Evolutionary conservation across 1,140 invertebrate species (phyloP).

Genomic region (Drepana arcuata): DNA sequence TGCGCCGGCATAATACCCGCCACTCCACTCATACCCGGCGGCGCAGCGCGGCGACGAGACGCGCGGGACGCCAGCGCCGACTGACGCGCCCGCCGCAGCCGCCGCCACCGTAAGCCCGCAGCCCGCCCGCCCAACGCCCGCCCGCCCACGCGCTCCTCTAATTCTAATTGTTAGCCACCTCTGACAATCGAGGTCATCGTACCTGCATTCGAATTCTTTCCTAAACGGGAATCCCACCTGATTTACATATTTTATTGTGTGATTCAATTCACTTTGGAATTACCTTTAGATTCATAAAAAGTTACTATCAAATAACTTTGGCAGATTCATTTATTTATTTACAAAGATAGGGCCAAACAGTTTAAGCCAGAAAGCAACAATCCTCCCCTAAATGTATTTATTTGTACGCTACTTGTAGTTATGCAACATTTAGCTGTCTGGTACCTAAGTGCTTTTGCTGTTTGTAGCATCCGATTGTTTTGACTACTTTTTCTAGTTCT

Average conservation of each 20-base stretch:
- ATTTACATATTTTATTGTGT: conserved; percentile 45
- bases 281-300: conserved; percentile 34
- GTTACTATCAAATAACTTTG: conserved; percentile 24
- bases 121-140: conserved; percentile 16
- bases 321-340: conserved; percentile 20
- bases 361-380: no score
- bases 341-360: neutral
- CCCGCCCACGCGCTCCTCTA: conserved; percentile 40
- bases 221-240: conserved; percentile 28
- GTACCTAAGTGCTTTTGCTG: no score
- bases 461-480: no score
- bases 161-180: conserved; percentile 60
- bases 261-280: conserved; percentile 30
- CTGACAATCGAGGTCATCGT: conserved; percentile 54
- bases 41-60: conserved; percentile 20
- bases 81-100: conserved; percentile 18
- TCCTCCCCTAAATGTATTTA: no score
- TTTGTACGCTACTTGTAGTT: no score
- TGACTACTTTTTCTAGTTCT: no score
- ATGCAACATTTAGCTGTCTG: no score
- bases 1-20: conserved; percentile 55
- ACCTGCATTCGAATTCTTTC: conserved; percentile 42
- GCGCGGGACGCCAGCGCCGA: conserved; percentile 28
- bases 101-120: conserved; percentile 19
- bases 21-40: conserved; percentile 20